Conservation (phyloP, 2,797 vertebrate species). For the Otolemur crassicaudatus region DNA sequence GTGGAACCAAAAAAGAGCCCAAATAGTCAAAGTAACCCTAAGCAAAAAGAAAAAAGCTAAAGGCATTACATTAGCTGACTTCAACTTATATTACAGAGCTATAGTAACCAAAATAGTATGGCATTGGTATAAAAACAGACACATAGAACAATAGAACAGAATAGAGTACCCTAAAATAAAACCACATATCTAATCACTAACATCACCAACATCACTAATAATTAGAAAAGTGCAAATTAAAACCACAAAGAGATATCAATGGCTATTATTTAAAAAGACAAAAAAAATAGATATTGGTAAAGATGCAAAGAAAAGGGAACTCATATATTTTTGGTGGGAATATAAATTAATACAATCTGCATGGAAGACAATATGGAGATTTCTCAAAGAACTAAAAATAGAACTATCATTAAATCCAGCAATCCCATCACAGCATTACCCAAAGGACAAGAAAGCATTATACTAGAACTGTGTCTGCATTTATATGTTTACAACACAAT, state of each 20-base stretch:
- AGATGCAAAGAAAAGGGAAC: neutral
- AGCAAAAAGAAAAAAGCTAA: neutral
- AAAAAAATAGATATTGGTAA: neutral
- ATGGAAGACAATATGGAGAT: neutral
- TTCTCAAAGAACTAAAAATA: neutral
- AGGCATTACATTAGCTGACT: neutral
- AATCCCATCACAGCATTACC: neutral
- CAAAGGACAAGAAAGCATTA: neutral
- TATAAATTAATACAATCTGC: neutral
- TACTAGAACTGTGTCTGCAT: neutral
- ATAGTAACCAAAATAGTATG: neutral
- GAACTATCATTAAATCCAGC: neutral
- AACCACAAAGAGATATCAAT: neutral
- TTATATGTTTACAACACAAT: neutral
- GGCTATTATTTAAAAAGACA: neutral
- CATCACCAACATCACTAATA: neutral
- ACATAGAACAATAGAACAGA: neutral
- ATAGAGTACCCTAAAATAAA: neutral
- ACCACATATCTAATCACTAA: neutral
- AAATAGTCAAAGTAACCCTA: neutral
- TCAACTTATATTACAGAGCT: neutral
- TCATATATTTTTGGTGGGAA: neutral
- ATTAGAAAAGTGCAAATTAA: slow-evolving; percentile 16
- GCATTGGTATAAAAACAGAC: neutral
- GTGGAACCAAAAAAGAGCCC: neutral